These are phyloP conservation scores for Zygogramma bicolorata DNA, from an alignment of 2,888 invertebrate species.

Conservation along the genomic window DNA sequence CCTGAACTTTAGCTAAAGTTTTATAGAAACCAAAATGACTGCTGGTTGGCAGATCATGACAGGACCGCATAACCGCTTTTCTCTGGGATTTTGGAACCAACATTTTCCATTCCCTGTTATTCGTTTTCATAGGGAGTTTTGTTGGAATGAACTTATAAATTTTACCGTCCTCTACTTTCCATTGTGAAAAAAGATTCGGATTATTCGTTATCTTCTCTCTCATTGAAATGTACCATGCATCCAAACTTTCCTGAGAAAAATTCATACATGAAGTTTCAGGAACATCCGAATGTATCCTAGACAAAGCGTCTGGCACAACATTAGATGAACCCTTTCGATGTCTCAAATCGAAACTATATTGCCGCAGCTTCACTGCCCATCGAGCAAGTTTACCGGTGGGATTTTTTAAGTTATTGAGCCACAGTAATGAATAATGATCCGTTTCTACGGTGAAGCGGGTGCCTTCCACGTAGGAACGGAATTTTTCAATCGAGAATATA, in stretches of 20 bases:
- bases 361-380: no score
- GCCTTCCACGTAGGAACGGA: no score
- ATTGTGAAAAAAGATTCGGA: background rate
- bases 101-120: background rate
- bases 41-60: no score
- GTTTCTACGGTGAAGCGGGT: no score
- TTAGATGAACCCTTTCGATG: background rate
- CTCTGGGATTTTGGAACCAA: background rate
- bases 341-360: no score
- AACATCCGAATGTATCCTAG: background rate
- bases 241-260: background rate
- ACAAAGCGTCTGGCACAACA: background rate
- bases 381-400: no score
- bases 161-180: background rate
- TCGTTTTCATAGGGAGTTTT: background rate
- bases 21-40: no score
- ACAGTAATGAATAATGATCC: no score
- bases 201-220: background rate
- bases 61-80: no score
- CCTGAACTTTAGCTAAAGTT: no score
- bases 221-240: background rate
- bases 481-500: no score
- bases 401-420: no score
- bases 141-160: background rate
- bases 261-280: background rate